Conservation (phyloP, 1,140 invertebrate genomes). For the Uloborus diversus region DNA sequence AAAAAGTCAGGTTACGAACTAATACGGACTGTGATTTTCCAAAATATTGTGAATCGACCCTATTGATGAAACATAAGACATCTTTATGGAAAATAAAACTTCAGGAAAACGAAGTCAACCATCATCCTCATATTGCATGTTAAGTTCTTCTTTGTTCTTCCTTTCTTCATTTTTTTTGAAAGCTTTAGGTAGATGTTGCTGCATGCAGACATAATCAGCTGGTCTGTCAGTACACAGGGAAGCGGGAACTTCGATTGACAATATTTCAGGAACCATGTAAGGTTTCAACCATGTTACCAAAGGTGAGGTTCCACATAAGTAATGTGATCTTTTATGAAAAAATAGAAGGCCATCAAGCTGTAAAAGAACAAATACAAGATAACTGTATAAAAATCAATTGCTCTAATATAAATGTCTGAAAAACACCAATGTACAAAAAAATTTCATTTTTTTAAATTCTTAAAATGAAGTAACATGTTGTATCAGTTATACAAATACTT, state of each 20-base stretch:
- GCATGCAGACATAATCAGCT: slow-evolving; percentile 64
- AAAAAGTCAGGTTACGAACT: too few species aligned
- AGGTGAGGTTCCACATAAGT: slow-evolving; percentile 80
- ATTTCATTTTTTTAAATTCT: neutral
- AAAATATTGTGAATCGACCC: too few species aligned
- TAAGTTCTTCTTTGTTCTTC: slow-evolving; percentile 36
- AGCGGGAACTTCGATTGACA: slow-evolving; percentile 71
- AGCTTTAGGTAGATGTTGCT: slow-evolving; percentile 60
- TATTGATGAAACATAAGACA: too few species aligned
- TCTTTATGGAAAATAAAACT: too few species aligned
- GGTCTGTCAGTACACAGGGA: slow-evolving; percentile 64
- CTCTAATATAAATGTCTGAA: neutral
- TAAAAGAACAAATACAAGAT: slow-evolving; percentile 34
- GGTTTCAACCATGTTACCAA: slow-evolving; percentile 88
- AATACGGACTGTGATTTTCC: too few species aligned
- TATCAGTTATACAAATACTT: neutral
- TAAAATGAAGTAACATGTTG: neutral
- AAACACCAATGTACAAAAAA: neutral
- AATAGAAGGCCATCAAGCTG: slow-evolving; percentile 81
- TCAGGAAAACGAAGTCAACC: too few species aligned
- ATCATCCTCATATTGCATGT: slow-evolving; percentile 22
- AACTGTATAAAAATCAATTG: neutral
- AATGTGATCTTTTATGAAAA: slow-evolving; percentile 81
- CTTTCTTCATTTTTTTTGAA: slow-evolving; percentile 31
- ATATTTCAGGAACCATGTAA: slow-evolving; percentile 84